A percentile compares a stretch with the other conserved stretches of the same genome.
phyloP scores from a whole-genome alignment of 2,797 vertebrate genomes.

The Astyanax mexicanus region DNA sequence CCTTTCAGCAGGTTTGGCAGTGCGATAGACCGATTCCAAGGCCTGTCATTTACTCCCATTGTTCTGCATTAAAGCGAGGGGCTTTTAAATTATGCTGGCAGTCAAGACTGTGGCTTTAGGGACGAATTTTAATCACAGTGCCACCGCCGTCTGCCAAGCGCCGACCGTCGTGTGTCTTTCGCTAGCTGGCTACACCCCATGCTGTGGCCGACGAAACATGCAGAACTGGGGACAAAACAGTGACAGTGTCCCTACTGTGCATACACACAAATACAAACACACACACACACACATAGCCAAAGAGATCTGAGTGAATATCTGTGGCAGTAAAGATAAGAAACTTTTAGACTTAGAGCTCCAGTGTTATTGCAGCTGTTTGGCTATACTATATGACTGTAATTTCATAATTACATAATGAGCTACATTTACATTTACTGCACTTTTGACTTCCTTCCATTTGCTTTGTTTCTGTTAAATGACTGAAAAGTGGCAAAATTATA shows the following conservation, averaged over 20 bases:
- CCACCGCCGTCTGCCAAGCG: constrained; percentile 52
- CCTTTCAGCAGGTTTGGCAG: constrained; percentile 47
- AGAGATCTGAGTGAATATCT: background rate
- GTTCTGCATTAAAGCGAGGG: constrained; percentile 57
- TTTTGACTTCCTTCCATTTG: background rate
- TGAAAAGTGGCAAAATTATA: no score
- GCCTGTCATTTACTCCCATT: constrained; percentile 56
- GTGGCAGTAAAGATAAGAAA: constrained; percentile 17
- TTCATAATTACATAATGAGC: background rate
- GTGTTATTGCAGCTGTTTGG: background rate
- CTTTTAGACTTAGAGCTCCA: background rate
- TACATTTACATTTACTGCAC: background rate
- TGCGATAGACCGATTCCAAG: constrained; percentile 49
- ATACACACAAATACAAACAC: constrained; percentile 29
- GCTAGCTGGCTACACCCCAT: constrained; percentile 38
- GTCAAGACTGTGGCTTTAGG: constrained; percentile 53
- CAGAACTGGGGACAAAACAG: background rate
- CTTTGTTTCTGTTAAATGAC: background rate
- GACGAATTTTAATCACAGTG: constrained; percentile 59
- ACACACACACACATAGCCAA: background rate
- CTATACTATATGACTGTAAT: no score
- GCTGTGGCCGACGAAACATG: constrained; percentile 6
- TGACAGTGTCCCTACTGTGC: constrained; percentile 7
- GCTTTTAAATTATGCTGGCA: constrained; percentile 63
- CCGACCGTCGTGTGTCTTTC: constrained; percentile 50